Conservation (phyloP, 2,113 vertebrate genomes). For the Catagonus wagneri region DNA sequence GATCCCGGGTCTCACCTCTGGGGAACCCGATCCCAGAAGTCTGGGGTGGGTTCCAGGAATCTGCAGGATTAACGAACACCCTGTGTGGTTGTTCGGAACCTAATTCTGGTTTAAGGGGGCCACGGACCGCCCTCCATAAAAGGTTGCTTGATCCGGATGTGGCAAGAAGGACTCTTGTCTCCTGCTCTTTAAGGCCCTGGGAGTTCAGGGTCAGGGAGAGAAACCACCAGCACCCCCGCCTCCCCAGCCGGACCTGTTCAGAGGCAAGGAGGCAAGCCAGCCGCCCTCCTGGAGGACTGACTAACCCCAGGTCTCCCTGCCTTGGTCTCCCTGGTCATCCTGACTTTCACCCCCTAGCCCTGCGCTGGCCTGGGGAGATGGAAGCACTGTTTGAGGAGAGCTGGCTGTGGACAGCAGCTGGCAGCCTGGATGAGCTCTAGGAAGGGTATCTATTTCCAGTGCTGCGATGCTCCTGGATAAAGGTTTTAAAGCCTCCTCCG, state of each 20-base stretch:
- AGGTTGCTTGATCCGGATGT: not conserved
- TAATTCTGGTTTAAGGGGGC: not conserved
- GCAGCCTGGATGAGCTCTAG: not conserved
- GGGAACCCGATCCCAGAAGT: not conserved
- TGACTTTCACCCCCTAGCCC: not conserved
- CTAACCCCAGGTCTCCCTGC: not conserved
- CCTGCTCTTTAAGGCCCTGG: not conserved
- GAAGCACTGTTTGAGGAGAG: not conserved
- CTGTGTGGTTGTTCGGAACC: not conserved
- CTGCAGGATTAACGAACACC: not conserved
- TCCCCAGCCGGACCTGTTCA: not conserved
- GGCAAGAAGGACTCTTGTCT: not conserved
- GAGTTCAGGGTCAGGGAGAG: not conserved
- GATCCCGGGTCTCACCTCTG: not conserved
- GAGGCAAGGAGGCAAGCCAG: too few species aligned
- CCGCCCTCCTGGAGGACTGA: not conserved
- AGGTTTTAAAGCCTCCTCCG: not conserved
- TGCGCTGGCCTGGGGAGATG: not conserved
- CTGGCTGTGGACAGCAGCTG: not conserved
- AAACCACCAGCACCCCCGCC: not conserved
- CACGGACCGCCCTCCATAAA: not conserved
- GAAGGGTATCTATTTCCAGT: not conserved
- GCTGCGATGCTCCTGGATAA: not conserved
- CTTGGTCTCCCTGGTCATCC: not conserved
- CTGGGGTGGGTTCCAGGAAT: not conserved